Base-by-base conservation (phyloP, 2,113 vertebrate genomes). In the Stercorarius parasiticus region DNA sequence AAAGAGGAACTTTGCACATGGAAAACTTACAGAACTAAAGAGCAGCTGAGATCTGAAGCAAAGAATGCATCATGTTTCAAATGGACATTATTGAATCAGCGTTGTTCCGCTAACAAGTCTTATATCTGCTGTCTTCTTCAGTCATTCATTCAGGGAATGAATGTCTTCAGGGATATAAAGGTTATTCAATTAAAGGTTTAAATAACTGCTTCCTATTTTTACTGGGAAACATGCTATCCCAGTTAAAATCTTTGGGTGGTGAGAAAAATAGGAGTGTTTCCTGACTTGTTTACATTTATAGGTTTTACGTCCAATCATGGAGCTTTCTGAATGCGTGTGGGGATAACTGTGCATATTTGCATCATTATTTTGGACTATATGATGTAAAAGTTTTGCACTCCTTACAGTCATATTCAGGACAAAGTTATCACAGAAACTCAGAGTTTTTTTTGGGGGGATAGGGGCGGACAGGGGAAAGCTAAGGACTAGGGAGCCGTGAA, bases 401-500 rank as follows among this genome's bases (percentile, higher is more conserved):
- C 40, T 29, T 71, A 67, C 38, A 79, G 36, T 74, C 47, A 45
- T 23, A 64, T 64, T 66, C 29, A 86, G 55, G 70, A 73, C 26
- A 78, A 92, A 80, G 16, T 38, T 83, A 80, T 65, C 43, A 30
- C 59, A 64, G 40, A 71, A 87, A 22, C 22, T 43, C 30, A 64
- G 18, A 3, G 1, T 1, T 20, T 78, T 83, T 83, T 73, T 22
- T 0, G 0, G 6, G 8, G 15, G 12, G 7, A 62, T 3, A 47
- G 3, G 19, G 25, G 26, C 9, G 47, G 10, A 64, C 12, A 50
- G 10, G 20, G 32, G 10, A 80, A 40, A 76, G 23, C 15, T 80
- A 43, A 40, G 50, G 55, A 91, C 23, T 38, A 67, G 9, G 14
- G 14, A 90, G 55, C 9, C 30, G 88, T 26, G 45, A 86, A 80